phyloP scores from a whole-genome alignment of 2,113 vertebrate genomes.

The Carassius carassius region DNA sequence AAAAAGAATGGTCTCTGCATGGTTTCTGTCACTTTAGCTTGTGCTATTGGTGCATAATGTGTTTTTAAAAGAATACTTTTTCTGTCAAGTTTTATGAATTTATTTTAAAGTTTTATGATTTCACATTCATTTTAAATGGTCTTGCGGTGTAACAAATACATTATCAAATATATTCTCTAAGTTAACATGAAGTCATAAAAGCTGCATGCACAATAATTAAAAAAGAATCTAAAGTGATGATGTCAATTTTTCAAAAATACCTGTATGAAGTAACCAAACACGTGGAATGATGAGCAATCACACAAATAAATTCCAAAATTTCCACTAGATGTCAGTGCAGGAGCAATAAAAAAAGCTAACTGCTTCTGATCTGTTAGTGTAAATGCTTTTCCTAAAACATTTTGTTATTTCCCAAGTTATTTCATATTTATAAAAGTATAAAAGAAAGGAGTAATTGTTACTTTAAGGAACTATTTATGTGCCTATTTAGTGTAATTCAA shows the following conservation, averaged over 20 bases:
- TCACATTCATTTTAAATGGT: background rate
- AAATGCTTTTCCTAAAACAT: background rate
- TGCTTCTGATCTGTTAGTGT: background rate
- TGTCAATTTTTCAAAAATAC: background rate
- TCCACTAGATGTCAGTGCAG: conserved; percentile 44
- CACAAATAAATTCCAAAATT: background rate
- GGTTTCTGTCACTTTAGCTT: background rate
- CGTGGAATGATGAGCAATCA: conserved; percentile 35
- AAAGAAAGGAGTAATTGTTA: background rate
- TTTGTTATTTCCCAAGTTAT: background rate
- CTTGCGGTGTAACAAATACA: background rate
- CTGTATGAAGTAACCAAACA: background rate
- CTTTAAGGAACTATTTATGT: background rate
- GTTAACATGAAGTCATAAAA: background rate
- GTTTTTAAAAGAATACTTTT: background rate
- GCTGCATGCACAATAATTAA: background rate
- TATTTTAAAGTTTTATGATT: too few species aligned
- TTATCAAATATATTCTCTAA: background rate
- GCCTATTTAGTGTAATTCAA: background rate
- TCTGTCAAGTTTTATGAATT: too few species aligned
- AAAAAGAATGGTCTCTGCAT: background rate
- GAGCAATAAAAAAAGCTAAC: background rate
- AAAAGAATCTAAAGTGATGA: background rate
- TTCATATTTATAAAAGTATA: background rate
- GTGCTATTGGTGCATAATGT: background rate